phyloP scores from a whole-genome alignment of 2,888 invertebrate genomes.

The Pandemis heparana region DNA sequence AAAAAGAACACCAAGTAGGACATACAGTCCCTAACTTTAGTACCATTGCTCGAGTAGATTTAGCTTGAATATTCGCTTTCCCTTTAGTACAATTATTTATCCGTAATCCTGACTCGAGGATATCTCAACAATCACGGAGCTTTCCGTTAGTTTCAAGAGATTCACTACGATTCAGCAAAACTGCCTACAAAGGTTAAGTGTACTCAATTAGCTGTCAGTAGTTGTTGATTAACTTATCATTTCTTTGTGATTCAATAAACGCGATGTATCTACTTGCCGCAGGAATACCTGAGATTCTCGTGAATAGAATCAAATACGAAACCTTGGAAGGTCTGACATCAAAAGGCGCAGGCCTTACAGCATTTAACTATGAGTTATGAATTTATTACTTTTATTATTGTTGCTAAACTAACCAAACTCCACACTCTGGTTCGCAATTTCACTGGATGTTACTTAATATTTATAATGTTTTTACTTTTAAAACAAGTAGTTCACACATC shows the following conservation, averaged over 20 bases:
- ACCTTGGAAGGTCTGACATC: too few species aligned
- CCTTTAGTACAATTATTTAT: constrained; percentile 2
- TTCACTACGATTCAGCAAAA: constrained; percentile 27
- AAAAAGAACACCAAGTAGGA: not conserved
- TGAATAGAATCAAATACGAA: not conserved
- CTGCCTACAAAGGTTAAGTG: constrained; percentile 31
- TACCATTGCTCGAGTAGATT: constrained; percentile 13
- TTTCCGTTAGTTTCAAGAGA: constrained; percentile 21
- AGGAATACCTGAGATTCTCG: not conserved
- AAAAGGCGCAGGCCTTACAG: too few species aligned
- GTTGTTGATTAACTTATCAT: constrained; percentile 31
- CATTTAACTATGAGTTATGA: too few species aligned
- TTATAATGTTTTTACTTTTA: too few species aligned
- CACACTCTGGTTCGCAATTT: too few species aligned
- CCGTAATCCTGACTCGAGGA: constrained; percentile 20
- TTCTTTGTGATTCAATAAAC: constrained; percentile 28
- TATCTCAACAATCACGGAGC: constrained; percentile 2
- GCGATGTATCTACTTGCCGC: not conserved
- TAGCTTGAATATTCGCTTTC: constrained; percentile 11
- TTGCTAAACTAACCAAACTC: too few species aligned
- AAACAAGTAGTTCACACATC: too few species aligned
- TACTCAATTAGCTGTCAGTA: constrained; percentile 25
- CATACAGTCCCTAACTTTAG: not conserved
- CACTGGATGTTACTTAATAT: too few species aligned
- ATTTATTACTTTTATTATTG: too few species aligned